These are phyloP conservation scores for Lacerta bilineata DNA, from an alignment of 2,797 vertebrate species.

Conservation along the genomic window DNA sequence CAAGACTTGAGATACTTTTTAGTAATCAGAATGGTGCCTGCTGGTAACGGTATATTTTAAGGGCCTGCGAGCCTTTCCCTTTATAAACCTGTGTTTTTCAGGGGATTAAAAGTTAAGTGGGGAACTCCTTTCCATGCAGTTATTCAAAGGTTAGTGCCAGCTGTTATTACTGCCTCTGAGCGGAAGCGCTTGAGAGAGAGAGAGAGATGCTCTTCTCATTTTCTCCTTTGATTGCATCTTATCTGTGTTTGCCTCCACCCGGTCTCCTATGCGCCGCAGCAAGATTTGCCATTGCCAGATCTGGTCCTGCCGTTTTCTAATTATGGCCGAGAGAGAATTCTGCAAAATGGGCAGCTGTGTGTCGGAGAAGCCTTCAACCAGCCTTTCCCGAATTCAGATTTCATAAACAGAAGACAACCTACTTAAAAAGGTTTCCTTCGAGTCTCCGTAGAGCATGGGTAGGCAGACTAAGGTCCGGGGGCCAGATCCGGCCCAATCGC, in stretches of 20 bases:
- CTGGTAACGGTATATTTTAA: neutral
- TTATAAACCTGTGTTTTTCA: neutral
- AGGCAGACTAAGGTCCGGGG: too few species aligned
- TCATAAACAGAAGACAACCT: too few species aligned
- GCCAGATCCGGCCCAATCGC: too few species aligned
- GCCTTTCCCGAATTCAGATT: too few species aligned
- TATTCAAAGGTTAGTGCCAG: neutral
- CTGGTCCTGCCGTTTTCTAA: neutral
- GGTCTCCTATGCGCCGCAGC: neutral
- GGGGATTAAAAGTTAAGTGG: neutral
- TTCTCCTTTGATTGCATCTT: neutral
- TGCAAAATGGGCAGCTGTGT: neutral
- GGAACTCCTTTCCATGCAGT: neutral
- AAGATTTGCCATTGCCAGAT: neutral
- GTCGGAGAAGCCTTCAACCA: too few species aligned
- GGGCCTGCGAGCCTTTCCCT: slow-evolving; percentile 6
- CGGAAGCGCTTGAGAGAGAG: neutral
- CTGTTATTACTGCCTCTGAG: neutral
- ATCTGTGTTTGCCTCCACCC: neutral
- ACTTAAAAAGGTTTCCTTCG: too few species aligned
- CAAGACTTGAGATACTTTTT: neutral
- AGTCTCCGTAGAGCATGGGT: too few species aligned
- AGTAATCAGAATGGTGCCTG: neutral
- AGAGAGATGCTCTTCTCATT: neutral
- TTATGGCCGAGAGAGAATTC: neutral